Evolutionary conservation across 2,888 invertebrate species (phyloP), one percentile per base, ranked within the genome.

Genomic region (Melipona bicolor): DNA sequence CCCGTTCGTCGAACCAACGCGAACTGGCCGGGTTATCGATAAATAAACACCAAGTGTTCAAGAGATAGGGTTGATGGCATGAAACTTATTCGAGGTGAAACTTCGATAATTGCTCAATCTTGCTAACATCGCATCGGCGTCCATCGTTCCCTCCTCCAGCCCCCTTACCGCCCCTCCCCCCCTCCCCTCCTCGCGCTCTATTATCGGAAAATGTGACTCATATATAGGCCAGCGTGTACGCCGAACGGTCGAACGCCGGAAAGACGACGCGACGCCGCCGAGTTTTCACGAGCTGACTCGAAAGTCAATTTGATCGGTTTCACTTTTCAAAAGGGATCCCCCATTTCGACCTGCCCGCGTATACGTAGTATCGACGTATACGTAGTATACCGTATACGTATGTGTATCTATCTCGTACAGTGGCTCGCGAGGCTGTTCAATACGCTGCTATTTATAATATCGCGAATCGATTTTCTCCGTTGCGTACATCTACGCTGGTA

Each of bases 31-130:
- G 59, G 59, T 79, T 90, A 87, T 90, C 83, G 88, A 87, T 89
- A 71, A 81, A 67, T 67, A 82, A 82, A 81, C 75, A 21, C 67
- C 24, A 24, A 43, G 43, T 50, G 75, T 85, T 65, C 79, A 77
- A 84, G 75, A 79, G 85, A 74, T 77, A 85, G 82, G 88, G 90
- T 90, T 89, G 89, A 85, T 85, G 91, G 90, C 88, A 88, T 87
- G 88, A 90, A 91, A 91, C 85, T 92, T 89, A 89, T 82, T 90
- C 89, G 82, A 83, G 90, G 84, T 85, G 89, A 92, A 92, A 90
- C 90, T 90, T 91, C 92, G 89, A 92, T 92, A 92, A 92, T 92
- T 92, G 92, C 89, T 92, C 91, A 88, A 90, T 91, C 91, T 91
- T 90, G 88, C 88, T 88, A 79, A 87, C 56, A 59, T 59, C 70